phyloP scores from a whole-genome alignment of 2,797 vertebrate genomes.

The Sebastiscus tertius region DNA sequence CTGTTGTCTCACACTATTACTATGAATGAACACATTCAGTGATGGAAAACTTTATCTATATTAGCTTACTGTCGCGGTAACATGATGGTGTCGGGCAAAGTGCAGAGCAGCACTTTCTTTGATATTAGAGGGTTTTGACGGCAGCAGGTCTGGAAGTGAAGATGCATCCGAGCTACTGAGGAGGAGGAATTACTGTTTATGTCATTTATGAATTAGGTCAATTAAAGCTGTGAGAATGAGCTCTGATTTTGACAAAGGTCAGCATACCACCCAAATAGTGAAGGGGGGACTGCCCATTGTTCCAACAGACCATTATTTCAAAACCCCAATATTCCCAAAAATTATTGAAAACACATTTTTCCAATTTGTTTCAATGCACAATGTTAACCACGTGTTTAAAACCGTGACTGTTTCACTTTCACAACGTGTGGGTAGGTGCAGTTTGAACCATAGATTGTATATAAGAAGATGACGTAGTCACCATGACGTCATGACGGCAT shows the following conservation, averaged over 20 bases:
- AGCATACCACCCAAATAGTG: neutral
- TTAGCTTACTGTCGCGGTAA: neutral
- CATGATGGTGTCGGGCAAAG: neutral
- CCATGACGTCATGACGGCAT: too few relatives aligned
- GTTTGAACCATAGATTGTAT: too few relatives aligned
- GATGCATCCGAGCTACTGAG: too few relatives aligned
- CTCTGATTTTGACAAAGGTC: neutral
- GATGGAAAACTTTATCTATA: neutral
- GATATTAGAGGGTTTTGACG: too few relatives aligned
- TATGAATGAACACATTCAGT: neutral
- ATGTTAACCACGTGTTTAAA: too few relatives aligned
- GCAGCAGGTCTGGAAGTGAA: too few relatives aligned
- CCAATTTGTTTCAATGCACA: neutral
- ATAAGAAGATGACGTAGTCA: too few relatives aligned
- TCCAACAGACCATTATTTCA: neutral
- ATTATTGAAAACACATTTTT: neutral
- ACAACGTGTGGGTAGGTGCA: too few relatives aligned
- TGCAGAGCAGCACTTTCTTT: too few relatives aligned
- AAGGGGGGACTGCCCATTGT: neutral
- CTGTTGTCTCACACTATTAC: neutral
- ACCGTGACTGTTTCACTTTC: too few relatives aligned
- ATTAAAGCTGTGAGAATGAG: neutral
- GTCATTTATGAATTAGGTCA: neutral
- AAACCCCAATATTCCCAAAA: neutral
- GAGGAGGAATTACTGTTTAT: too few relatives aligned